Conservation (phyloP, 2,888 invertebrate genomes). For the Polyommatus icarus region DNA sequence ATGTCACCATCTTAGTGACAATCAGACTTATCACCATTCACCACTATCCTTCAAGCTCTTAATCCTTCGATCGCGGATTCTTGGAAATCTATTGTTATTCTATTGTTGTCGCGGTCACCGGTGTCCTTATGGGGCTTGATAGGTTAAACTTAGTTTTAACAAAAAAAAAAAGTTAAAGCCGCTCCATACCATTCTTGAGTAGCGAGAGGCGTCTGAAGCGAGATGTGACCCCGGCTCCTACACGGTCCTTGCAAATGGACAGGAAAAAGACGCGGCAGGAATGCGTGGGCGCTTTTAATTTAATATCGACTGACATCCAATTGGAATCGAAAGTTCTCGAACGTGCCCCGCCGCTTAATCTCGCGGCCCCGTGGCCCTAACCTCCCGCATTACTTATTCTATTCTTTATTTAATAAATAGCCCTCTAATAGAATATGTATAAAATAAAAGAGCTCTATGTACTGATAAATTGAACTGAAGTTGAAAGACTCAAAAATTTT, state of each 20-base stretch:
- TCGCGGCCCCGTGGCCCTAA: slow-evolving; percentile 45
- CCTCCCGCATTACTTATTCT: slow-evolving; percentile 44
- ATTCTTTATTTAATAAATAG: slow-evolving; percentile 26
- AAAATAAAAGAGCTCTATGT: not conserved
- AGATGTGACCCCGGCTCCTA: slow-evolving; percentile 75
- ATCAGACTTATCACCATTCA: too few relatives aligned
- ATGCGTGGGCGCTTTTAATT: slow-evolving; percentile 80
- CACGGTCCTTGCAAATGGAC: slow-evolving; percentile 79
- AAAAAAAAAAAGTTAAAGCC: slow-evolving; percentile 36
- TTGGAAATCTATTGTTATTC: too few relatives aligned
- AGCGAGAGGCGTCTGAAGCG: slow-evolving; percentile 58
- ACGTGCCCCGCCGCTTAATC: slow-evolving; percentile 73
- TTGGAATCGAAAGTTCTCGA: slow-evolving; percentile 76
- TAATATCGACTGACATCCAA: slow-evolving; percentile 79
- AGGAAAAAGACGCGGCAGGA: slow-evolving; percentile 79
- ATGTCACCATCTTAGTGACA: too few relatives aligned
- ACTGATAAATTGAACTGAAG: not conserved
- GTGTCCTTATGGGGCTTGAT: too few relatives aligned
- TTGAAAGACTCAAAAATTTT: not conserved
- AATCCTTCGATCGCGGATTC: too few relatives aligned
- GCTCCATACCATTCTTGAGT: slow-evolving; percentile 55
- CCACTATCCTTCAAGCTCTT: too few relatives aligned
- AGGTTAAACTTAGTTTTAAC: too few relatives aligned
- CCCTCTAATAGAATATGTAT: not conserved
- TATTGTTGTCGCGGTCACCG: too few relatives aligned